These are phyloP conservation scores for Ahaetulla prasina DNA, from an alignment of 2,113 vertebrate genomes.

Conservation along the genomic window DNA sequence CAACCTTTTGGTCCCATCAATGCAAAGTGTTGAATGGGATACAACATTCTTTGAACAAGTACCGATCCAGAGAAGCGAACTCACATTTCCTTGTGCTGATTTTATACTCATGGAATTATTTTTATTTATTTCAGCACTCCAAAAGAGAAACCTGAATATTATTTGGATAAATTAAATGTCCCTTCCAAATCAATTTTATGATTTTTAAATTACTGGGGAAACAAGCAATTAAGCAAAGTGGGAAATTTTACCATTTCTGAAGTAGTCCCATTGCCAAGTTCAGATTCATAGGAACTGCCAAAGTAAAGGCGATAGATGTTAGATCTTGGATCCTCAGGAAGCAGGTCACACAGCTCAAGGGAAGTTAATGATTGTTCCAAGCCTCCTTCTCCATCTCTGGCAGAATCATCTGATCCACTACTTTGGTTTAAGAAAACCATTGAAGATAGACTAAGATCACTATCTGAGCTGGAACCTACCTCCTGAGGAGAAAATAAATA, in stretches of 20 bases:
- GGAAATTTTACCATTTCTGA: constrained; percentile 76
- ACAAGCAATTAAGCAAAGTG: neutral
- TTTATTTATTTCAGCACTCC: neutral
- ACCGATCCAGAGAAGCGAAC: neutral
- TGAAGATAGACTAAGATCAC: constrained; percentile 92
- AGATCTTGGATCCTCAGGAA: constrained; percentile 72
- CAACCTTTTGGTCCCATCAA: neutral
- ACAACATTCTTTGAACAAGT: neutral
- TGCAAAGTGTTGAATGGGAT: neutral
- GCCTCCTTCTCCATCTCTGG: constrained; percentile 76
- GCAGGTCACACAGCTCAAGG: constrained; percentile 75
- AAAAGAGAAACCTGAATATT: neutral
- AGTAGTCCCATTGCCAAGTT: constrained; percentile 78
- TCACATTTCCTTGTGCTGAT: neutral
- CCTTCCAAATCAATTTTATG: neutral
- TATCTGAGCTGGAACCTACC: constrained; percentile 82
- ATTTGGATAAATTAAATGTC: neutral
- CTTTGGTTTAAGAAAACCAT: constrained; percentile 94
- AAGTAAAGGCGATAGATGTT: constrained; percentile 96
- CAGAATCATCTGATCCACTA: constrained; percentile 90
- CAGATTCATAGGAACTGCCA: constrained; percentile 92
- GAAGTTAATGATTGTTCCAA: constrained; percentile 80
- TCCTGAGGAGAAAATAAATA: constrained; percentile 71
- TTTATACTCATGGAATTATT: neutral
- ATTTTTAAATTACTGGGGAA: neutral